A percentile compares a stretch with the other conserved stretches of the same genome.
Evolutionary conservation across 2,113 vertebrate genomes (phyloP).

Genomic region (Tyto alba): DNA sequence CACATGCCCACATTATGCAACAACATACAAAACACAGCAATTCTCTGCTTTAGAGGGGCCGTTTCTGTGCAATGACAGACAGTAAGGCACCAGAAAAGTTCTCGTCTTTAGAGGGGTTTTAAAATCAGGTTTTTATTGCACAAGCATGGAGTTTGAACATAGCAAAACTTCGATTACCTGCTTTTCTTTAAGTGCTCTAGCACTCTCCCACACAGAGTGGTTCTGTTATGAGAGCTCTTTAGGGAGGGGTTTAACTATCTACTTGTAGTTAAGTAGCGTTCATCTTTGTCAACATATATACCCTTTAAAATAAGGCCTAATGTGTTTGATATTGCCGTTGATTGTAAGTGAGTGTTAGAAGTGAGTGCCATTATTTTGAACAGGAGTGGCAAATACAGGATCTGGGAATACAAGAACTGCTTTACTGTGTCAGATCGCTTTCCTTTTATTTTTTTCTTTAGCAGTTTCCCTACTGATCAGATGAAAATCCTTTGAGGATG

Average conservation of each 20-base stretch:
- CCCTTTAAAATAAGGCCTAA: neutral
- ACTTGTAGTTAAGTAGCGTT: neutral
- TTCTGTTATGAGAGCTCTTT: conserved; percentile 14
- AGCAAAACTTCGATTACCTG: conserved; percentile 26
- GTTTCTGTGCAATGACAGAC: neutral
- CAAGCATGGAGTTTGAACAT: neutral
- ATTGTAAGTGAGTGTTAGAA: neutral
- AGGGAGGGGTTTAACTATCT: conserved; percentile 6
- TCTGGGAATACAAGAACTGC: neutral
- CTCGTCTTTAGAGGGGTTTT: neutral
- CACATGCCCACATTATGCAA: neutral
- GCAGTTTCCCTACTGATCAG: neutral
- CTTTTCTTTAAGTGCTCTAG: conserved; percentile 3
- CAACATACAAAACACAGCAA: neutral
- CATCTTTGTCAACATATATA: neutral
- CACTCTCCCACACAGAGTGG: neutral
- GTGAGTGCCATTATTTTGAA: neutral
- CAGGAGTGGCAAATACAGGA: neutral
- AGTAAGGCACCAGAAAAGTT: neutral
- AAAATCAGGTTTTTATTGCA: neutral
- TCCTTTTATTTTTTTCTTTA: conserved; percentile 22
- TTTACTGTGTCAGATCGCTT: neutral
- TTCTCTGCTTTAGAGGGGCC: neutral
- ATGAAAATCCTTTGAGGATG: conserved; percentile 9
- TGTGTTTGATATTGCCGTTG: neutral